Percentiles rank a stretch among this genome's conserved stretches.
Evolutionary conservation across 1,140 invertebrate species (phyloP).

Genomic region (Rhynchophorus ferrugineus): DNA sequence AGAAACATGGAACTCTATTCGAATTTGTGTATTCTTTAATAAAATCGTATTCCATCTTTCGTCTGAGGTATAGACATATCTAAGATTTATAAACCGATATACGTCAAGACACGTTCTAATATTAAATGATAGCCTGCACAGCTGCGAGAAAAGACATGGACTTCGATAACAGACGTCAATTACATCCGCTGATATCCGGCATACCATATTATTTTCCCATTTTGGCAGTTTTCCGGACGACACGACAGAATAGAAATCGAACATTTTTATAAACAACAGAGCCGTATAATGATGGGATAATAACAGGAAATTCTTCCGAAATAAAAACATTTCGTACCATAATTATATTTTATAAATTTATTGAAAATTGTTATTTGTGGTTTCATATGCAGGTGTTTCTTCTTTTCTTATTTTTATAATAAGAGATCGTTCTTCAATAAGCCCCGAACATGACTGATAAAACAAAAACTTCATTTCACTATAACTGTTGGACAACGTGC

Average conservation of each 20-base stretch:
- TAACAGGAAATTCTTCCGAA: no score
- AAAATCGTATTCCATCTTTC: background rate
- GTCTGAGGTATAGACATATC: background rate
- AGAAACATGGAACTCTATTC: background rate
- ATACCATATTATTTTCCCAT: conserved; percentile 2
- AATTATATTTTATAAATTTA: no score
- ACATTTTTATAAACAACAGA: background rate
- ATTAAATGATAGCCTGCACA: conserved; percentile 7
- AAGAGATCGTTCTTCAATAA: no score
- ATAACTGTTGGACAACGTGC: no score
- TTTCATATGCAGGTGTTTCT: no score
- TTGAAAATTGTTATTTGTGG: no score
- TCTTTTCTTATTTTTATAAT: no score
- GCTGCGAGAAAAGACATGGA: background rate
- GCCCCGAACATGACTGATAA: no score
- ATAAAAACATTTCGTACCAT: no score
- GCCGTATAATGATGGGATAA: background rate
- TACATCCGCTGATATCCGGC: conserved; percentile 1
- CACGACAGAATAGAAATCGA: background rate
- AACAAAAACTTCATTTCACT: no score
- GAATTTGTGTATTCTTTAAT: background rate
- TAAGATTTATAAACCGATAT: conserved; percentile 8
- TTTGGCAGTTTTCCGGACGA: background rate
- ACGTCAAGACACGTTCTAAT: conserved; percentile 6
- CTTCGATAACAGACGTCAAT: background rate